A percentile compares a stretch with the other conserved stretches of the same genome.
Evolutionary conservation across 1,140 invertebrate genomes (phyloP).

Genomic region (Habropoda laboriosa): DNA sequence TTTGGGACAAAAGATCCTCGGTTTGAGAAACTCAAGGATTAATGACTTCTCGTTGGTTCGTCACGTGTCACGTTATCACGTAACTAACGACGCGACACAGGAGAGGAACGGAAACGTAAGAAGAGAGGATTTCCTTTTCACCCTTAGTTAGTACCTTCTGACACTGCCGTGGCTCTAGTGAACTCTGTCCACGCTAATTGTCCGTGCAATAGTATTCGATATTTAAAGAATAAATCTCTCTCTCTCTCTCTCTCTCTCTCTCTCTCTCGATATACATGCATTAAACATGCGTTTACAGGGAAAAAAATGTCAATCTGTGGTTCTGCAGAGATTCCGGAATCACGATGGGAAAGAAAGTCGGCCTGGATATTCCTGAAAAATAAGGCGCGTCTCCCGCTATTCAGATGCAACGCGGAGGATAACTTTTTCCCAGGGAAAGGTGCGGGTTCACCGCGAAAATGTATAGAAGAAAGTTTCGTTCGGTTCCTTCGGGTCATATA

Average conservation of each 20-base stretch:
- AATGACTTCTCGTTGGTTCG: conserved; percentile 64
- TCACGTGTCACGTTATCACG: conserved; percentile 61
- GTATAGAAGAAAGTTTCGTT: conserved; percentile 67
- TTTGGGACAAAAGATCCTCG: conserved; percentile 54
- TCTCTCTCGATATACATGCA: not conserved
- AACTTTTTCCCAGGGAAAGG: conserved; percentile 47
- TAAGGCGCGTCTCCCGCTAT: conserved; percentile 32
- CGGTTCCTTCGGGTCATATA: conserved; percentile 64
- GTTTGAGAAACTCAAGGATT: conserved; percentile 41
- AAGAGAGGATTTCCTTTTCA: conserved; percentile 38
- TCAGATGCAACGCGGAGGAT: conserved; percentile 48
- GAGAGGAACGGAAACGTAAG: conserved; percentile 48
- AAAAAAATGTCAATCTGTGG: not conserved
- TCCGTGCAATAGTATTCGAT: not conserved
- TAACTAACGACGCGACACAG: conserved; percentile 65
- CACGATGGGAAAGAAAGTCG: not conserved
- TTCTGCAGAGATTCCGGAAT: not conserved
- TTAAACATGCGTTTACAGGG: not conserved
- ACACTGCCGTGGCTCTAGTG: too few species aligned
- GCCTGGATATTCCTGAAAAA: conserved; percentile 41
- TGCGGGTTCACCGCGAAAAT: conserved; percentile 59
- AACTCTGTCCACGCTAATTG: conserved; percentile 44
- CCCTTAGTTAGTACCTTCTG: conserved; percentile 15
- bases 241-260: too few species aligned
- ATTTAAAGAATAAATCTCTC: not conserved